phyloP scores from a whole-genome alignment of 2,888 invertebrate species.

The Diadromus collaris region DNA sequence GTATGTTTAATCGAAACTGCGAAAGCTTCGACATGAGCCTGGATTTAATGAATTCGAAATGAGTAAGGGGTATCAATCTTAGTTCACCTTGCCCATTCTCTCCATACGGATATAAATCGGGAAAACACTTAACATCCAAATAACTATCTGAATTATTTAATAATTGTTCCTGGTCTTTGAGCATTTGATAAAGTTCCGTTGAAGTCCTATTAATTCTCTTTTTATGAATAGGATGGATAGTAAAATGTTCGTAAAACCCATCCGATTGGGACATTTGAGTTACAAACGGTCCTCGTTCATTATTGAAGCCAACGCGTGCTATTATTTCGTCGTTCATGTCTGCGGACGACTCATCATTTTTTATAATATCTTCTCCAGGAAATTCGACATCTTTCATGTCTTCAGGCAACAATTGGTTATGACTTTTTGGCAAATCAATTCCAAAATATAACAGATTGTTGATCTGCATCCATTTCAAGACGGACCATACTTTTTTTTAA shows the following conservation, averaged over 20 bases:
- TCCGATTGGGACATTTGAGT: slow-evolving; percentile 42
- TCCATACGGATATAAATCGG: background rate
- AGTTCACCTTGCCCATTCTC: background rate
- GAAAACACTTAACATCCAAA: background rate
- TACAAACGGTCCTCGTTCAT: too few relatives aligned
- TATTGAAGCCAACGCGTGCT: slow-evolving; percentile 31
- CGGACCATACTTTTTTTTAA: background rate
- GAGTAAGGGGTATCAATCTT: background rate
- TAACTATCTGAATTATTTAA: background rate
- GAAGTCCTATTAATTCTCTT: slow-evolving; percentile 51
- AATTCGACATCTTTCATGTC: background rate
- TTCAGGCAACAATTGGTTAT: background rate
- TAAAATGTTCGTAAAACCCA: slow-evolving; percentile 50
- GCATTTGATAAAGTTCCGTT: slow-evolving; percentile 64
- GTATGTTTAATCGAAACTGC: too few relatives aligned
- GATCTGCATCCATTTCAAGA: too few relatives aligned
- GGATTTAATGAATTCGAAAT: background rate
- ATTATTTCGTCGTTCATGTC: background rate
- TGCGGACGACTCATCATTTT: too few relatives aligned
- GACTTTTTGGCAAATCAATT: background rate
- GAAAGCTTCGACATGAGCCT: too few relatives aligned
- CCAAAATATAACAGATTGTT: background rate
- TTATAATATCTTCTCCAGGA: background rate
- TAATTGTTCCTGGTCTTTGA: slow-evolving; percentile 49
- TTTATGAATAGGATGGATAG: slow-evolving; percentile 59